Conservation (phyloP, 2,797 vertebrate genomes). For the Erithacus rubecula region DNA sequence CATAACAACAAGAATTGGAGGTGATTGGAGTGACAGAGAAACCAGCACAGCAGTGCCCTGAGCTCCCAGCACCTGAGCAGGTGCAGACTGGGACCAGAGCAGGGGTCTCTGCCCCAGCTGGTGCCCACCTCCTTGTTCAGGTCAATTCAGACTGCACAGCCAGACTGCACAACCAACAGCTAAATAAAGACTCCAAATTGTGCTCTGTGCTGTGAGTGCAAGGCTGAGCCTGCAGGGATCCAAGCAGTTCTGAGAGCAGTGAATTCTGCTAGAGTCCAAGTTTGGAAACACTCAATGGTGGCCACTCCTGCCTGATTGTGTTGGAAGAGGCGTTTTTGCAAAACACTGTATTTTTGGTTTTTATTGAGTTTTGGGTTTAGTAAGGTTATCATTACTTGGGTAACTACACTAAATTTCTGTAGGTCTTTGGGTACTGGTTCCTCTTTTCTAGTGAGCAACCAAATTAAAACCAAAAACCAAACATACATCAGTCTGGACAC, state of each 20-base stretch:
- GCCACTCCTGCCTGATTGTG: not conserved
- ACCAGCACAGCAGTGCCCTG: not conserved
- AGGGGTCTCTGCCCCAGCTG: not conserved
- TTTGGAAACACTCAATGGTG: not conserved
- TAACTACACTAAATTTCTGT: not conserved
- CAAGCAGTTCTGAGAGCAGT: not conserved
- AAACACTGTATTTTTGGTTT: not conserved
- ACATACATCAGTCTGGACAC: fast-evolving
- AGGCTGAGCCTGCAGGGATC: not conserved
- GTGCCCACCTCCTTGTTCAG: not conserved
- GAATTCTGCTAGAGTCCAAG: not conserved
- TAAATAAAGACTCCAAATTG: not conserved
- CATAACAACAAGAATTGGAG: not conserved
- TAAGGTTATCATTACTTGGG: not conserved
- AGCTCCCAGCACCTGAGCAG: not conserved
- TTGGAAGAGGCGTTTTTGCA: not conserved
- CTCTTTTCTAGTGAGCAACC: not conserved
- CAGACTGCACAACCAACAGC: not conserved
- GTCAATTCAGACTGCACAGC: fast-evolving
- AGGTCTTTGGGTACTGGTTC: not conserved
- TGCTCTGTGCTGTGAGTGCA: no score
- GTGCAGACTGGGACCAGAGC: fast-evolving
- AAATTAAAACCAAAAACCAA: not conserved
- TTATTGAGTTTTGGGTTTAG: not conserved
- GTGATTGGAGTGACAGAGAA: not conserved